These are phyloP conservation scores for Trachops cirrhosus DNA, from an alignment of 2,797 vertebrate genomes.

Conservation along the genomic window DNA sequence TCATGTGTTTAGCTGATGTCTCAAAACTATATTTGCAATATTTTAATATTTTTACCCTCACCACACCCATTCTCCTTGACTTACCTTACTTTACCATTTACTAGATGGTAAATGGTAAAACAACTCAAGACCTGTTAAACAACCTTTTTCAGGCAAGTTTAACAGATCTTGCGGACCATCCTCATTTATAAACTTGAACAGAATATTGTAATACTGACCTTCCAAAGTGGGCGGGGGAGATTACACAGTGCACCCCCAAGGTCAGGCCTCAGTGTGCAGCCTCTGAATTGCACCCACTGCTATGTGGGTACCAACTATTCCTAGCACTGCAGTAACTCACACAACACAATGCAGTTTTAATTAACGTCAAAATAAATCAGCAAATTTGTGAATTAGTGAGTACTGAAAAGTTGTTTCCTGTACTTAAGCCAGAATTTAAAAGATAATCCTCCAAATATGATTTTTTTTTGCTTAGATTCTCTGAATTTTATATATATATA, in stretches of 20 bases:
- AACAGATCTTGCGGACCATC: neutral
- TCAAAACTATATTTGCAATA: neutral
- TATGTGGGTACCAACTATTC: neutral
- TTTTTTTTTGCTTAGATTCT: slow-evolving; percentile 36
- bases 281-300: rapidly evolving
- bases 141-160: neutral
- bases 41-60: neutral
- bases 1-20: neutral
- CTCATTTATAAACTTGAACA: neutral
- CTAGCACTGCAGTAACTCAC: neutral
- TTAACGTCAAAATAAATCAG: neutral
- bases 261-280: neutral
- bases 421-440: slow-evolving; percentile 5
- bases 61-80: neutral
- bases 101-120: neutral
- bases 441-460: neutral
- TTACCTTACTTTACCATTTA: neutral
- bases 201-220: neutral
- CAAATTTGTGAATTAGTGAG: neutral
- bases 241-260: rapidly evolving
- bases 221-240: neutral
- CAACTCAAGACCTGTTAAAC: neutral
- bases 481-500: slow-evolving; percentile 36
- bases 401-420: neutral
- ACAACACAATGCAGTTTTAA: neutral